Evolutionary conservation across 2,797 vertebrate species (phyloP).

Genomic region (Merluccius polli): DNA sequence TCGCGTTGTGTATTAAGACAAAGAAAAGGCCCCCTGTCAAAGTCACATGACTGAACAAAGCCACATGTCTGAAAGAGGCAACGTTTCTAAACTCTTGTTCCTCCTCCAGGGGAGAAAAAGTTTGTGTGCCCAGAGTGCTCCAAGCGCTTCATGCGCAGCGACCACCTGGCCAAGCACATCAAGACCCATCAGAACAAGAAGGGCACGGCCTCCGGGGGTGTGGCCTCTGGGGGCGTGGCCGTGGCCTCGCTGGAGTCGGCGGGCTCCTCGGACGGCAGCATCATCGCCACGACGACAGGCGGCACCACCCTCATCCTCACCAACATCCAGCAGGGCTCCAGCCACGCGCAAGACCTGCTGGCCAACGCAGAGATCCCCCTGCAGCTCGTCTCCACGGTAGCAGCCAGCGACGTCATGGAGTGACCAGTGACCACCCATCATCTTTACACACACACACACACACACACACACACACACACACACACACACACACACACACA

Average conservation of each 20-base stretch:
- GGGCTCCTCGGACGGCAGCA: slow-evolving; percentile 88
- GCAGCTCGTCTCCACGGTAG: slow-evolving; percentile 97
- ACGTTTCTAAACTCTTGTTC: not conserved
- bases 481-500: slow-evolving; percentile 65
- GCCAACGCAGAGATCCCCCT: slow-evolving; percentile 96
- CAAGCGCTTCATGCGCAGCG: slow-evolving; percentile 99
- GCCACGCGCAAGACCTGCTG: slow-evolving; percentile 93
- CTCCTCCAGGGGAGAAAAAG: slow-evolving; percentile 92
- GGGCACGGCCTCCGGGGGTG: slow-evolving; percentile 85
- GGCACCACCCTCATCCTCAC: slow-evolving; percentile 99
- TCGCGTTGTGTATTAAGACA: no score
- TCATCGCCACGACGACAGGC: slow-evolving; percentile 84
- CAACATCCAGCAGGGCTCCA: slow-evolving; percentile 98
- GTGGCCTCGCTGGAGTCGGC: slow-evolving; percentile 88
- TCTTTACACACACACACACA: slow-evolving; percentile 60
- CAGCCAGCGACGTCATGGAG: slow-evolving; percentile 95
- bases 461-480: slow-evolving; percentile 63
- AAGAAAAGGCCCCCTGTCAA: no score
- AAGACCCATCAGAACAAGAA: slow-evolving; percentile 99
- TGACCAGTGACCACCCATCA: slow-evolving; percentile 73
- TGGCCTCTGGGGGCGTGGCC: slow-evolving; percentile 87
- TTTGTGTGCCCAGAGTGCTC: slow-evolving; percentile 99
- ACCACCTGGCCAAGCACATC: slow-evolving; percentile 99
- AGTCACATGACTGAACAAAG: not conserved
- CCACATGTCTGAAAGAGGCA: not conserved